phyloP scores from a whole-genome alignment of 2,888 invertebrate genomes.

The Augiades crinisus region DNA sequence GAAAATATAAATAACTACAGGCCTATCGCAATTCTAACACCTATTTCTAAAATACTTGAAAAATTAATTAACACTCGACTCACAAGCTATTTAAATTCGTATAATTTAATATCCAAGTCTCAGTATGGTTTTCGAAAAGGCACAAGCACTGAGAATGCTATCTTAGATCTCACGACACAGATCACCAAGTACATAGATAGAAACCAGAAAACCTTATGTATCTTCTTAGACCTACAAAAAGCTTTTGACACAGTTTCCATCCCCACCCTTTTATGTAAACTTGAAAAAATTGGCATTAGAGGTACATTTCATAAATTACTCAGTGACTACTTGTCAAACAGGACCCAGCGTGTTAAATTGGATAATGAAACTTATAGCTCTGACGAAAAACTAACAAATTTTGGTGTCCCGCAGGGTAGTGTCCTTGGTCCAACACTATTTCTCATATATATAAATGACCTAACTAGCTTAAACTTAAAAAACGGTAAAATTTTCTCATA shows the following conservation, averaged over 20 bases:
- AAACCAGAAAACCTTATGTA: background rate
- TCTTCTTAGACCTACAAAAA: background rate
- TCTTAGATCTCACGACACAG: background rate
- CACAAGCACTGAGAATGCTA: background rate
- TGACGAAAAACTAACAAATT: background rate
- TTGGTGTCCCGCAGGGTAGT: background rate
- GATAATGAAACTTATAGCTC: background rate
- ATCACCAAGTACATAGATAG: background rate
- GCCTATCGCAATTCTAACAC: background rate
- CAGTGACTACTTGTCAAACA: background rate
- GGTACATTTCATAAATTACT: background rate
- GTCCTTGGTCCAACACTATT: background rate
- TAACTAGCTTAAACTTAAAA: background rate
- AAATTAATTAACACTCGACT: background rate
- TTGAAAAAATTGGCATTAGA: background rate
- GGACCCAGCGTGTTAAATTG: background rate
- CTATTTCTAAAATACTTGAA: background rate
- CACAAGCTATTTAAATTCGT: background rate
- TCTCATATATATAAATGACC: background rate
- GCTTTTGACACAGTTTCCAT: background rate
- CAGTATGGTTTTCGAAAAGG: background rate
- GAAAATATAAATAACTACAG: background rate
- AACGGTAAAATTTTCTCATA: background rate
- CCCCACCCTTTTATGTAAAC: background rate
- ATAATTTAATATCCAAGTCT: background rate